Percentiles rank a stretch among this genome's conserved stretches.
These are phyloP conservation scores for Drosophila arizonae DNA, from an alignment of 1,140 invertebrate species.

Conservation along the genomic window DNA sequence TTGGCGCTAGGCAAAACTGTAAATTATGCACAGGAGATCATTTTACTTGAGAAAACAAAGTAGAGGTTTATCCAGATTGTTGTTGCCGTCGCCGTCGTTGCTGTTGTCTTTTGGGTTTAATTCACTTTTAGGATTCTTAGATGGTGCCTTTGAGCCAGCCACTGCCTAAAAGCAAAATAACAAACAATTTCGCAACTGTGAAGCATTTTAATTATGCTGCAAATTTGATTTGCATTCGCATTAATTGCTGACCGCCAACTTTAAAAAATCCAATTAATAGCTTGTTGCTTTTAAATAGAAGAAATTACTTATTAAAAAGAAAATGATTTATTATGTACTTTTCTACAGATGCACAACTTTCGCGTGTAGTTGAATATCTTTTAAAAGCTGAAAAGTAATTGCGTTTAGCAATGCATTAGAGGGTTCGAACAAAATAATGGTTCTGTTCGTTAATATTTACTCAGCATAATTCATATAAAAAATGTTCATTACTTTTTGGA, in stretches of 20 bases:
- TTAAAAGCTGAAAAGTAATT: background rate
- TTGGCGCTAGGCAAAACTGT: slow-evolving; percentile 74
- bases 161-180: slow-evolving; percentile 38
- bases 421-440: too few relatives aligned
- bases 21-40: slow-evolving; percentile 81
- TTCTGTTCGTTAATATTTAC: too few relatives aligned
- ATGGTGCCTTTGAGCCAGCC: slow-evolving; percentile 12
- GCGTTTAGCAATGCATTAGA: too few relatives aligned
- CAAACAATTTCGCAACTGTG: slow-evolving; percentile 56
- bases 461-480: too few relatives aligned
- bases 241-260: slow-evolving; percentile 50
- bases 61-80: slow-evolving; percentile 10
- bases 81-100: background rate
- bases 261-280: background rate
- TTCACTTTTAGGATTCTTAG: slow-evolving; percentile 35
- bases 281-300: background rate
- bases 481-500: too few relatives aligned
- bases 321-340: too few relatives aligned
- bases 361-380: too few relatives aligned
- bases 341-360: too few relatives aligned
- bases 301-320: background rate
- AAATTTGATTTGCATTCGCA: slow-evolving; percentile 73
- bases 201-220: slow-evolving; percentile 76
- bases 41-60: slow-evolving; percentile 59
- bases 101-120: slow-evolving; percentile 36